Evolutionary conservation across 1,140 invertebrate species (phyloP).

Genomic region (Formica selysi): DNA sequence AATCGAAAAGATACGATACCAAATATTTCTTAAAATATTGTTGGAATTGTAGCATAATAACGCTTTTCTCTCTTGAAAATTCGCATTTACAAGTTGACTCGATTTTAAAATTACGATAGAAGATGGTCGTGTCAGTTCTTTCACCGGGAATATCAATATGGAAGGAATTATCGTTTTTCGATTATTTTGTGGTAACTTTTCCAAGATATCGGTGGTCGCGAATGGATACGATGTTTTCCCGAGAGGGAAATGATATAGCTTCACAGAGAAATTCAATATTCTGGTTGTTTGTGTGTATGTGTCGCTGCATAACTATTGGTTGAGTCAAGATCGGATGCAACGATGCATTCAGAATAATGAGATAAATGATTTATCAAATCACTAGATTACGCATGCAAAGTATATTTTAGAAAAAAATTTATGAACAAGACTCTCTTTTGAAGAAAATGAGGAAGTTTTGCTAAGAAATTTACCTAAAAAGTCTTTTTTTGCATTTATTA

Average conservation of each 20-base stretch:
- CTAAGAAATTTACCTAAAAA: not conserved
- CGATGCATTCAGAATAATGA: not conserved
- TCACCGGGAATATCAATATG: slow-evolving; percentile 1
- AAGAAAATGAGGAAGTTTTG: not conserved
- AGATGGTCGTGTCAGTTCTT: not conserved
- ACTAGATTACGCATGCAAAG: not conserved
- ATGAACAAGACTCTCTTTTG: not conserved
- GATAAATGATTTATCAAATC: slow-evolving; percentile 37
- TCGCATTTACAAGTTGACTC: not conserved
- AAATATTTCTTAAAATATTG: not conserved
- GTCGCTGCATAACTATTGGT: slow-evolving; percentile 25
- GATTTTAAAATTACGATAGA: slow-evolving; percentile 39
- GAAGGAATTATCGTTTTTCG: slow-evolving; percentile 35
- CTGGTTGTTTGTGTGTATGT: slow-evolving; percentile 30
- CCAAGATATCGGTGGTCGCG: slow-evolving; percentile 54
- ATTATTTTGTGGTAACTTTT: slow-evolving; percentile 23
- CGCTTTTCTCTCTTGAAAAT: not conserved
- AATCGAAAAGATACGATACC: not conserved
- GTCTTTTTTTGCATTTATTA: not conserved
- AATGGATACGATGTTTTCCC: slow-evolving; percentile 38
- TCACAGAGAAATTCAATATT: slow-evolving; percentile 68
- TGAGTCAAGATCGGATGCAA: slow-evolving; percentile 57
- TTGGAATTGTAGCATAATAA: not conserved
- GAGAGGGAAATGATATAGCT: slow-evolving; percentile 7
- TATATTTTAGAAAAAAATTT: not conserved